phyloP scores from a whole-genome alignment of 2,113 vertebrate species.

The Abramis brama region DNA sequence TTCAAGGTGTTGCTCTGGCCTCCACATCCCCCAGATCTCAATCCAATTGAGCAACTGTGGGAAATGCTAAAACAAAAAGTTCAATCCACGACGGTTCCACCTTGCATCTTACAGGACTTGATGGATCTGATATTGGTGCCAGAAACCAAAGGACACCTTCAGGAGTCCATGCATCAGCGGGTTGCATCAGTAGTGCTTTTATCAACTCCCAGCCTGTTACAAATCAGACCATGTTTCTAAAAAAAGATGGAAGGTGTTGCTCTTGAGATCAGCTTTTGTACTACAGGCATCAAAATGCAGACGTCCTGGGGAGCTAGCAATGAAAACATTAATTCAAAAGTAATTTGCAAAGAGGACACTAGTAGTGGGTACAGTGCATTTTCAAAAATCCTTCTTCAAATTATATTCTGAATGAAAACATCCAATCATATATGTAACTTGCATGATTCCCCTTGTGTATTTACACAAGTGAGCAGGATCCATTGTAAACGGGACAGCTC shows the following conservation, averaged over 20 bases:
- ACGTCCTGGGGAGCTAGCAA: background rate
- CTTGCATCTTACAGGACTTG: too few species aligned
- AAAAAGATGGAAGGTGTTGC: background rate
- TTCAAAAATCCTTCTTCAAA: background rate
- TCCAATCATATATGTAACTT: background rate
- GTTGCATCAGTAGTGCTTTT: background rate
- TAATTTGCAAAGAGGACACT: conserved; percentile 18
- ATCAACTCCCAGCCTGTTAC: background rate
- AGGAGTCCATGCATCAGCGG: too few species aligned
- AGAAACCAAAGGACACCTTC: too few species aligned
- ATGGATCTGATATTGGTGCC: too few species aligned
- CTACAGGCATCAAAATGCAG: background rate
- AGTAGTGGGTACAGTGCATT: background rate
- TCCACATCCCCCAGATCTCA: too few species aligned
- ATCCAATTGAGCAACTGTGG: too few species aligned
- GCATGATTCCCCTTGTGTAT: background rate
- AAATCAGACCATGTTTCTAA: background rate
- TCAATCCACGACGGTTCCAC: too few species aligned
- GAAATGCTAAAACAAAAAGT: too few species aligned
- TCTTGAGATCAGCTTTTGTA: too few species aligned
- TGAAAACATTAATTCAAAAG: background rate
- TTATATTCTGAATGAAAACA: background rate
- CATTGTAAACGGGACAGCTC: background rate
- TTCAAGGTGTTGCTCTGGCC: too few species aligned
- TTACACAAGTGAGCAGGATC: background rate